Percentiles rank a stretch among this genome's conserved stretches.
phyloP scores from a whole-genome alignment of 2,797 vertebrate species.

The Coreius guichenoti region DNA sequence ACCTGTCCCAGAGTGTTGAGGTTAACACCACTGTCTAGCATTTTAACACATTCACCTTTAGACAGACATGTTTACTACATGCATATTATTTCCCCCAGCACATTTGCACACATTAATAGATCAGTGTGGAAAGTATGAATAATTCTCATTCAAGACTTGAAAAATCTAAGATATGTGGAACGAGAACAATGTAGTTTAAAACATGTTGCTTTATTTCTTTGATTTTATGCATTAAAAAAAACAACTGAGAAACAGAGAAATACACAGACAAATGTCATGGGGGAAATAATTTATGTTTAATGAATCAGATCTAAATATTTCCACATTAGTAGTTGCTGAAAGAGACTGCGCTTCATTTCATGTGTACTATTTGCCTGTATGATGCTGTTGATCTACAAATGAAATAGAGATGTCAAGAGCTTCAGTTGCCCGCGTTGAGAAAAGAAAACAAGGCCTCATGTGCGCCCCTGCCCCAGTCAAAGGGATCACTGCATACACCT shows the following conservation, averaged over 20 bases:
- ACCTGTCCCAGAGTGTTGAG: not conserved
- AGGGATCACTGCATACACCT: not conserved
- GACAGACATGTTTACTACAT: not conserved
- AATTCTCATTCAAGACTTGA: not conserved
- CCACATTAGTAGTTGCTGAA: not conserved
- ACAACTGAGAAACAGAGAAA: not conserved
- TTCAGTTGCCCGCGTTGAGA: not conserved
- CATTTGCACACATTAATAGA: not conserved
- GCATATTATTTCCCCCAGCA: not conserved
- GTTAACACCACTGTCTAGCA: not conserved
- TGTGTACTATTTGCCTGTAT: not conserved
- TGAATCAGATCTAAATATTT: not conserved
- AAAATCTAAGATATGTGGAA: not conserved
- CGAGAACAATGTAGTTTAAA: not conserved
- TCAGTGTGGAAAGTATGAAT: not conserved
- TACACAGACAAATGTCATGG: not conserved
- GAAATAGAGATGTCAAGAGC: not conserved
- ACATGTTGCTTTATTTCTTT: not conserved
- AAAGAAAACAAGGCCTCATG: constrained; percentile 43
- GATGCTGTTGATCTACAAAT: not conserved
- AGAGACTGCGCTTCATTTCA: not conserved
- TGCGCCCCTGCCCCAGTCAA: not conserved
- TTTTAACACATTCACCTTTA: not conserved
- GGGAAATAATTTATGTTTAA: constrained; percentile 4
- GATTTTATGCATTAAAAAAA: not conserved